Conservation (phyloP, 1,140 invertebrate genomes). For the Ephestia elutella region DNA sequence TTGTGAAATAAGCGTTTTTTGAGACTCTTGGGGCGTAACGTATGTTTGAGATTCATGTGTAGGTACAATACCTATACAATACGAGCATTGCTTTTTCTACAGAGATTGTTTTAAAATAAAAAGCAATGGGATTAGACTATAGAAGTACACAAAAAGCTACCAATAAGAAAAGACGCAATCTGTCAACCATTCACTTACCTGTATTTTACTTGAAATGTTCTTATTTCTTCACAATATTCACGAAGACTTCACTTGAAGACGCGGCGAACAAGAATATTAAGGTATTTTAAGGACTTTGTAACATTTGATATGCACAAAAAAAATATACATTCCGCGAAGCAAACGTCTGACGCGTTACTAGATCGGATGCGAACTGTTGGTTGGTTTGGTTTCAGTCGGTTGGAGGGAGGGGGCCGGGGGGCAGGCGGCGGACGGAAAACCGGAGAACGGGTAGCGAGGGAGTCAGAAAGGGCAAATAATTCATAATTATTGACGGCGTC, state of each 20-base stretch:
- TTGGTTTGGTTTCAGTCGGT: constrained; percentile 63
- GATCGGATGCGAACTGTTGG: constrained; percentile 73
- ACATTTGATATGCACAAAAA: constrained; percentile 70
- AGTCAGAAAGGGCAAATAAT: constrained; percentile 40
- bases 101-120: constrained; percentile 12
- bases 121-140: constrained; percentile 40
- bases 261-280: constrained; percentile 51
- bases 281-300: constrained; percentile 69
- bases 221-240: constrained; percentile 59
- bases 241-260: constrained; percentile 54
- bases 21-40: constrained; percentile 13
- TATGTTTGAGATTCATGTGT: constrained; percentile 20
- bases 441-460: constrained; percentile 60
- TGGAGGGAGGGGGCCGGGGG: constrained; percentile 53
- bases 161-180: constrained; percentile 68
- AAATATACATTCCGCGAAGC: constrained; percentile 67
- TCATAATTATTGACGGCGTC: constrained; percentile 23
- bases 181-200: constrained; percentile 71
- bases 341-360: constrained; percentile 55
- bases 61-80: constrained; percentile 18
- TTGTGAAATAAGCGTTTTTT: constrained; percentile 16
- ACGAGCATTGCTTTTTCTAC: constrained; percentile 4
- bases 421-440: constrained; percentile 62
- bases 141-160: constrained; percentile 48
- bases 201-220: constrained; percentile 57